Conservation (phyloP, 2,797 vertebrate genomes). For the Decapterus maruadsi region DNA sequence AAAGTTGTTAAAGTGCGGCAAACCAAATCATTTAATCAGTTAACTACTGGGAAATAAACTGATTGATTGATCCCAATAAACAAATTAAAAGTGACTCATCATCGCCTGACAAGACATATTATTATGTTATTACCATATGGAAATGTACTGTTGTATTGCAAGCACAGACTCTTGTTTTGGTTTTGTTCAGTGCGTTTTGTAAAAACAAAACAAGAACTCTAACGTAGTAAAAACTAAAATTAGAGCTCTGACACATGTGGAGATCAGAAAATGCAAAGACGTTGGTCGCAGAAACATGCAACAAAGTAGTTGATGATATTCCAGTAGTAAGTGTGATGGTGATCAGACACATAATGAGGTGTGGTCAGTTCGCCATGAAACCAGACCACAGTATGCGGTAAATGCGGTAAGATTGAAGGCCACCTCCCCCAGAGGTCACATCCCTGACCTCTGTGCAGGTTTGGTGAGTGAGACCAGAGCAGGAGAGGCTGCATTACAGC, state of each 20-base stretch:
- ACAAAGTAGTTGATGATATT: background rate
- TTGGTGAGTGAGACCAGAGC: slow-evolving; percentile 32
- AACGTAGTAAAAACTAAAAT: background rate
- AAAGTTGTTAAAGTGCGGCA: background rate
- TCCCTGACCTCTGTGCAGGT: slow-evolving; percentile 29
- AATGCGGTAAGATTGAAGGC: background rate
- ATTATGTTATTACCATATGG: background rate
- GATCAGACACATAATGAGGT: background rate
- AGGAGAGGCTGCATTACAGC: background rate
- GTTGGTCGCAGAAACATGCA: background rate
- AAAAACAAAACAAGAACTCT: background rate
- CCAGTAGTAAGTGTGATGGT: background rate
- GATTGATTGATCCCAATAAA: background rate
- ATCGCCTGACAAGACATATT: background rate
- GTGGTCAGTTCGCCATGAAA: background rate
- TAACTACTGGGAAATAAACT: background rate
- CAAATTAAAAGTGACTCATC: background rate
- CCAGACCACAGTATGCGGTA: background rate
- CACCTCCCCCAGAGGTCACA: slow-evolving; percentile 6
- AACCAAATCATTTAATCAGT: background rate
- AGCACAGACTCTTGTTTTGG: background rate
- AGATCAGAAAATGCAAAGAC: background rate
- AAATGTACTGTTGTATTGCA: background rate
- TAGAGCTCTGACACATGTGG: background rate
- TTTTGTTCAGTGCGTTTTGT: background rate